Conservation (phyloP, 2,888 invertebrate genomes). For the Cerastoderma edule region DNA sequence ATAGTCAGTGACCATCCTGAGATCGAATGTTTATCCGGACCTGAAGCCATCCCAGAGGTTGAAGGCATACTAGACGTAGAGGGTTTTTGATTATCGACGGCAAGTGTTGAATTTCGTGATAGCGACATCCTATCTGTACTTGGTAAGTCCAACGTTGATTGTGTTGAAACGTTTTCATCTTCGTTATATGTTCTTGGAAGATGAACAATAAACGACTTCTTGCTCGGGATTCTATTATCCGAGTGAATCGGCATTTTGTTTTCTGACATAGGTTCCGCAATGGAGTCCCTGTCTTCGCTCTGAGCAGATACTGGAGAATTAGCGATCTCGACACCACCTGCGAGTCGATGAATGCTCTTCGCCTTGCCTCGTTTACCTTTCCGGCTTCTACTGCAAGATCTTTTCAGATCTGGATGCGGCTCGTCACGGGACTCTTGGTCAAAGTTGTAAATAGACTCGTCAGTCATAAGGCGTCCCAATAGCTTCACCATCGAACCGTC, state of each 20-base stretch:
- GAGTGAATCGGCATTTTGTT: no score
- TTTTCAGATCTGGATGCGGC: no score
- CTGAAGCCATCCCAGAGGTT: background rate
- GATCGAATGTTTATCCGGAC: no score
- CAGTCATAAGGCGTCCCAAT: background rate
- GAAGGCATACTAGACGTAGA: slow-evolving; percentile 3
- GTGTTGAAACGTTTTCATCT: background rate
- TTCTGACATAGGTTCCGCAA: no score
- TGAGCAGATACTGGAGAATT: no score
- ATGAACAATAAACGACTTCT: slow-evolving; percentile 29
- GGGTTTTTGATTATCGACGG: background rate
- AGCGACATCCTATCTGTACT: background rate
- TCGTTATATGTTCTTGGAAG: slow-evolving; percentile 26
- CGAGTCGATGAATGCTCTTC: slow-evolving; percentile 11
- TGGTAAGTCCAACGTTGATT: no score
- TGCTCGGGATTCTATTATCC: slow-evolving; percentile 10
- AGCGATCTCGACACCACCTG: background rate
- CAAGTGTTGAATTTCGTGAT: background rate
- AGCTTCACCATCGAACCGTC: slow-evolving; percentile 21
- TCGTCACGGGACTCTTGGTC: background rate
- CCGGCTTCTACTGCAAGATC: background rate
- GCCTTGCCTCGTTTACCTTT: slow-evolving; percentile 10
- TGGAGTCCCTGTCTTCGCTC: no score
- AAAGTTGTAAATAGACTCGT: background rate
- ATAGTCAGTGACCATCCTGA: no score